Base-by-base conservation (phyloP, 2,797 vertebrate genomes). In the Anniella stebbinsi region DNA sequence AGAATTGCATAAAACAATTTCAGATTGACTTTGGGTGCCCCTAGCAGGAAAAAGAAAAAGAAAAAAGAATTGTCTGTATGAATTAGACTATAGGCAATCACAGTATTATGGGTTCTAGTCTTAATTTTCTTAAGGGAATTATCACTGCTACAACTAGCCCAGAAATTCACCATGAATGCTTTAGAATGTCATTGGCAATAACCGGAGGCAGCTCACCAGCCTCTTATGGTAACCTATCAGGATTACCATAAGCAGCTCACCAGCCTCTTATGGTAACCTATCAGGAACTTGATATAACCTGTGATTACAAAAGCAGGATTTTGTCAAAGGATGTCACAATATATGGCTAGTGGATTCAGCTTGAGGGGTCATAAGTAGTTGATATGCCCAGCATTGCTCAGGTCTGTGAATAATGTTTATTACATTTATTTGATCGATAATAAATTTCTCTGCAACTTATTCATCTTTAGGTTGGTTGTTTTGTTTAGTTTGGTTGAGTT, bases 31-130 rank as follows among this genome's bases (percentile, higher is more conserved):
- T 66, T 45, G 63, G 67, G 41, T 57, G 81, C 25, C 36, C 25
- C 45, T n/a, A 33, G 57, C 41, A 90, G 48, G 48, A 17, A 73
- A 73, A 73, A 51, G 21, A 63, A 21, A 63, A 63, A 2, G 11
- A 60, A 75, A 54, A 82, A 87, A 80, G n/a, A 21, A 84, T 28
- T 80, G 1, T 63, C 57, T 25, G 10, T 38, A 38, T 0, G 63
- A 57, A 80, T 54, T 54, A 33, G 78, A 28, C 2, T 72, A 86
- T 63, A 2, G 70, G 82, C 45, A 60, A n/a, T 80, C 45, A 2
- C 87, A 21, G 86, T 85, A n/a, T 0, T 85, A n/a, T 0, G 0
- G 66, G 33, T 1, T 57, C 45, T 70, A 11, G 33, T 70, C 45
- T 1, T 23, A 9, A 2, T 0, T 81, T 87, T 54, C 66, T 48